Conservation (phyloP, 2,888 invertebrate species). For the Hesperia comma region DNA sequence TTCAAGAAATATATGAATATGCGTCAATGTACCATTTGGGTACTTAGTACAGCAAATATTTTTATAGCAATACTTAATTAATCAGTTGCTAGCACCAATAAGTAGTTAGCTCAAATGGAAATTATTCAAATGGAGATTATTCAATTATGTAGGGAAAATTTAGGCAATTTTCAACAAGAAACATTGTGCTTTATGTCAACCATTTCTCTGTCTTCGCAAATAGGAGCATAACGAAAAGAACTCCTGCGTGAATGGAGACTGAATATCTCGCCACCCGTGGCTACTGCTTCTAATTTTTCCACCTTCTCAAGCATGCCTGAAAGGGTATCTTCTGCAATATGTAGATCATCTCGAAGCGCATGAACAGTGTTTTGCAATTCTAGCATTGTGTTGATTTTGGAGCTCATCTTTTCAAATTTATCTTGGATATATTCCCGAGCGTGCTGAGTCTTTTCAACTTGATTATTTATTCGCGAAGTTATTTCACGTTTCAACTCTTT, state of each 20-base stretch:
- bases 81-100: no score
- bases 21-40: no score
- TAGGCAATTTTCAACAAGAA: not conserved
- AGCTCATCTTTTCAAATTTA: slow-evolving; percentile 60
- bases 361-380: slow-evolving; percentile 59
- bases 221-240: slow-evolving; percentile 44
- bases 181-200: not conserved
- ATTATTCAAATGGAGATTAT: no score
- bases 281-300: slow-evolving; percentile 53
- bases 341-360: slow-evolving; percentile 55
- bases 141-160: no score
- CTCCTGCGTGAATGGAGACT: slow-evolving; percentile 51
- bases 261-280: slow-evolving; percentile 42
- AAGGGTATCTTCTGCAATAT: slow-evolving; percentile 50
- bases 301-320: slow-evolving; percentile 54
- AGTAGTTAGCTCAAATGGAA: no score
- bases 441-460: slow-evolving; percentile 52
- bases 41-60: no score
- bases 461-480: slow-evolving; percentile 54
- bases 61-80: no score
- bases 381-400: slow-evolving; percentile 63
- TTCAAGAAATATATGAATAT: not conserved
- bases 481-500: slow-evolving; percentile 63
- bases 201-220: slow-evolving; percentile 40
- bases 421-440: slow-evolving; percentile 57